These are phyloP conservation scores for Coendou prehensilis DNA, from an alignment of 2,797 vertebrate species.

Conservation along the genomic window DNA sequence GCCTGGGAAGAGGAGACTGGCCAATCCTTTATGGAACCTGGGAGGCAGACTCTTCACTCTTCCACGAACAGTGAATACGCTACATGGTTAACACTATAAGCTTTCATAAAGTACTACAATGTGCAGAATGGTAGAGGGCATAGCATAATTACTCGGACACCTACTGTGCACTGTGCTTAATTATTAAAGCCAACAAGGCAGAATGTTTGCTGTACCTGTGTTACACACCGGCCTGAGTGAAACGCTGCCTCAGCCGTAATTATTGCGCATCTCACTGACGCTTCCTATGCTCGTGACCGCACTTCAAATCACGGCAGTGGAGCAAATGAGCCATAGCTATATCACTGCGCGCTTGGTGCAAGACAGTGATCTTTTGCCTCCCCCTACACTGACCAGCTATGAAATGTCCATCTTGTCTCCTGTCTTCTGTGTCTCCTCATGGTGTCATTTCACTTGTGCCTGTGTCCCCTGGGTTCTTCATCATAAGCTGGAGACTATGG, in stretches of 20 bases:
- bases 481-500: background rate
- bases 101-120: background rate
- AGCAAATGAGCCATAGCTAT: background rate
- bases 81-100: background rate
- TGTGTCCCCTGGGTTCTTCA: background rate
- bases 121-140: background rate
- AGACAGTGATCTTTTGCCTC: background rate
- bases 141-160: background rate
- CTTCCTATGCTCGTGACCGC: background rate
- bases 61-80: background rate
- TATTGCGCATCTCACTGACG: background rate
- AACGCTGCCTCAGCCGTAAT: fast-evolving
- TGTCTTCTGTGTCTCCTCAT: background rate
- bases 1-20: background rate
- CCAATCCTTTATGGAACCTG: background rate
- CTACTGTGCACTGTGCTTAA: background rate
- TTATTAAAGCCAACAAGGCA: too few relatives aligned
- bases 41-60: background rate
- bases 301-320: background rate
- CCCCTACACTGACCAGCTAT: background rate
- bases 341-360: background rate
- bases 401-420: background rate
- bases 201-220: background rate
- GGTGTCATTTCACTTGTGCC: background rate
- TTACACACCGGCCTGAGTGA: background rate